Conservation (phyloP, 2,888 invertebrate species). For the Nomada hirtipes region DNA sequence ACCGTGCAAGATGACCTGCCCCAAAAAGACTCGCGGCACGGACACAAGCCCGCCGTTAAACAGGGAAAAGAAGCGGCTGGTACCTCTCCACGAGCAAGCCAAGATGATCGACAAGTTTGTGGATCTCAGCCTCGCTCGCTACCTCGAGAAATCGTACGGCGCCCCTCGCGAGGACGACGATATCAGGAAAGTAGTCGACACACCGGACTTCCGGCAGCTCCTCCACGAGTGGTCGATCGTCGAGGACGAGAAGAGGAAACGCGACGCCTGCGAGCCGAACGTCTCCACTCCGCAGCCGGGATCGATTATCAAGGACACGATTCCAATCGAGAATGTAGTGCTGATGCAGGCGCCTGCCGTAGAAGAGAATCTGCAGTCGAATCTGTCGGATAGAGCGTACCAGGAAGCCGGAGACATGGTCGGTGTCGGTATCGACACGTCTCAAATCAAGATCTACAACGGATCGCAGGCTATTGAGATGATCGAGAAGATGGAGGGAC, state of each 20-base stretch:
- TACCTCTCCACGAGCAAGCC: conserved; percentile 40
- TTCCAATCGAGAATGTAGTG: conserved; percentile 62
- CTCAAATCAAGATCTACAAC: conserved; percentile 68
- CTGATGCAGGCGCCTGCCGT: conserved; percentile 72
- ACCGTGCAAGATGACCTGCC: conserved; percentile 74
- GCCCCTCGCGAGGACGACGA: conserved; percentile 36
- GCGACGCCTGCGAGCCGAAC: conserved; percentile 36
- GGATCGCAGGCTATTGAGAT: conserved; percentile 69
- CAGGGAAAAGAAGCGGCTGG: neutral
- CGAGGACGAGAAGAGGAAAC: conserved; percentile 51
- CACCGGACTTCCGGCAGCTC: conserved; percentile 64
- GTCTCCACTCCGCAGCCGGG: conserved; percentile 73
- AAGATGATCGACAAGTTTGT: conserved; percentile 72
- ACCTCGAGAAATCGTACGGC: conserved; percentile 56
- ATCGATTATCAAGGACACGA: conserved; percentile 72
- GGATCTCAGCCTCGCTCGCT: conserved; percentile 69
- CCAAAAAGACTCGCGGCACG: conserved; percentile 58
- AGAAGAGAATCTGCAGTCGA: conserved; percentile 66
- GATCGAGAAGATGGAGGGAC: conserved; percentile 44
- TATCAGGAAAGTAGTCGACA: conserved; percentile 28
- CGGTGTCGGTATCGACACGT: conserved; percentile 71
- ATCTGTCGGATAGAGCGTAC: conserved; percentile 76
- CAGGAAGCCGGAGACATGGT: conserved; percentile 74
- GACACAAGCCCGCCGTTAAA: neutral
- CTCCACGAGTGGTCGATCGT: conserved; percentile 69